Percentiles rank a stretch among this genome's conserved stretches.
phyloP scores from a whole-genome alignment of 2,888 invertebrate genomes.

The Chromoteleia sp. region DNA sequence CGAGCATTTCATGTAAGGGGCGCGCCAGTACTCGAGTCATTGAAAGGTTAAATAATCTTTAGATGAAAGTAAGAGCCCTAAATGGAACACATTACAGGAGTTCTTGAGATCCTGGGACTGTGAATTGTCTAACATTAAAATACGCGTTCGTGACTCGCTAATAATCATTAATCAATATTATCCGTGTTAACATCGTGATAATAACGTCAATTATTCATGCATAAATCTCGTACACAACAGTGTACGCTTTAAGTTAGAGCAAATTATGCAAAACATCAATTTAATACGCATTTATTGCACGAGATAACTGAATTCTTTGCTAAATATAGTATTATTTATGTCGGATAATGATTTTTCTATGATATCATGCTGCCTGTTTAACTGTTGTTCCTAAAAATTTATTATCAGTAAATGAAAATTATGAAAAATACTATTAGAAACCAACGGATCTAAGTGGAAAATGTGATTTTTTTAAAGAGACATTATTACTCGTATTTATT shows the following conservation, averaged over 20 bases:
- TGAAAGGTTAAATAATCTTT: conserved; percentile 62
- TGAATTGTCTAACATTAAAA: conserved; percentile 56
- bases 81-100: conserved; percentile 38
- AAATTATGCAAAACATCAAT: conserved; percentile 25
- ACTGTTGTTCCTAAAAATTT: too few species aligned
- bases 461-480: too few species aligned
- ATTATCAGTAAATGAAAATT: too few species aligned
- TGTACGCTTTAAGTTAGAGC: not conserved
- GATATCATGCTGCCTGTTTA: too few species aligned
- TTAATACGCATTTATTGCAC: not conserved
- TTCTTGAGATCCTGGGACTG: conserved; percentile 35
- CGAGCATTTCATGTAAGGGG: conserved; percentile 41
- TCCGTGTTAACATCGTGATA: conserved; percentile 38
- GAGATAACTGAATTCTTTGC: not conserved
- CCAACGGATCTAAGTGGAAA: too few species aligned
- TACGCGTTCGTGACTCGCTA: conserved; percentile 30
- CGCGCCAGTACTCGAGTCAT: conserved; percentile 30
- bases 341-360: too few species aligned
- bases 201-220: conserved; percentile 33
- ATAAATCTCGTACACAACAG: conserved; percentile 11
- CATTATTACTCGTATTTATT: too few species aligned
- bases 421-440: too few species aligned
- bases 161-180: conserved; percentile 43
- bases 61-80: conserved; percentile 55
- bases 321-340: not conserved